Evolutionary conservation across 1,140 invertebrate genomes (phyloP).

Genomic region (Zaprionus ghesquierei): DNA sequence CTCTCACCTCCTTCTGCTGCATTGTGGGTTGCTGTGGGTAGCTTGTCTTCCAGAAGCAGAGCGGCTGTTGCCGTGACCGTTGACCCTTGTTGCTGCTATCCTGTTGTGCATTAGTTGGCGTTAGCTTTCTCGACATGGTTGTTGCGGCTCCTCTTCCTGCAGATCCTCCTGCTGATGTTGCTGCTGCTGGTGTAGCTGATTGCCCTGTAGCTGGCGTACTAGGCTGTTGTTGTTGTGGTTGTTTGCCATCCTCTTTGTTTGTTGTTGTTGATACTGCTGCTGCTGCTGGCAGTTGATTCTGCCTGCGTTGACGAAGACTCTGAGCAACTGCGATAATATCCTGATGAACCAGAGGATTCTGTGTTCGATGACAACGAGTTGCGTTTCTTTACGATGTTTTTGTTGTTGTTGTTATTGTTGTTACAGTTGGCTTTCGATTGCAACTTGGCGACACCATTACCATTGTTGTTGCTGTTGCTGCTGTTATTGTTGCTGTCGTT

Average conservation of each 20-base stretch:
- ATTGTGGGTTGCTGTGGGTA: conserved; percentile 51
- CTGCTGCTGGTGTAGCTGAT: neutral
- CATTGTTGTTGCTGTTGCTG: conserved; percentile 4
- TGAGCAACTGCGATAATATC: conserved; percentile 42
- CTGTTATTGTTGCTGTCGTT: conserved; percentile 19
- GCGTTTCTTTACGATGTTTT: conserved; percentile 41
- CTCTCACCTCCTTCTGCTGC: conserved; percentile 60
- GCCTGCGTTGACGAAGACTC: conserved; percentile 29
- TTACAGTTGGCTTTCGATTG: conserved; percentile 10
- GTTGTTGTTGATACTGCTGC: conserved; percentile 8
- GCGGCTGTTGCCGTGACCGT: conserved; percentile 52
- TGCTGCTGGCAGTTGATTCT: neutral
- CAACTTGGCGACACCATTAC: conserved; percentile 10
- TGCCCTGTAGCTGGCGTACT: neutral
- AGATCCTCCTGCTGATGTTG: neutral
- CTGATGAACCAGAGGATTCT: conserved; percentile 34
- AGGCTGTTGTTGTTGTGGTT: conserved; percentile 1
- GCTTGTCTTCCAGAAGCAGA: conserved; percentile 65
- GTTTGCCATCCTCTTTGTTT: neutral
- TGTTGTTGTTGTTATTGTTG: conserved; percentile 19
- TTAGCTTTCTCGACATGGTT: neutral
- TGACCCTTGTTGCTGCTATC: conserved; percentile 12
- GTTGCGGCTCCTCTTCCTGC: neutral
- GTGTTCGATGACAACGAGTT: conserved; percentile 47
- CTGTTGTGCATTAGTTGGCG: neutral